Evolutionary conservation across 1,140 invertebrate genomes (phyloP).

Genomic region (Hylyphantes graminicola): DNA sequence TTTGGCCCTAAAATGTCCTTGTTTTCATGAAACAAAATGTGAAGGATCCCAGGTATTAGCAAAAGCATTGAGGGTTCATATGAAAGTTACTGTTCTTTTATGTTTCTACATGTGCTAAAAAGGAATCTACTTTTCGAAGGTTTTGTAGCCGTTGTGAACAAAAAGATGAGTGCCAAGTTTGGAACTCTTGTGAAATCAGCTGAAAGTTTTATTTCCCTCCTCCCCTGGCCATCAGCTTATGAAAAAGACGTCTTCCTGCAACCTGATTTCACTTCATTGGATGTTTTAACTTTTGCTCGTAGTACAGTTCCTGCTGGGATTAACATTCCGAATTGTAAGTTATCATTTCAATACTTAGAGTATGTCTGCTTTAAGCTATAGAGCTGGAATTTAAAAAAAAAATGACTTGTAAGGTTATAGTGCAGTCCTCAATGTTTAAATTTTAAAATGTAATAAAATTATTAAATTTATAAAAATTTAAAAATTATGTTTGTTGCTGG

Average conservation of each 20-base stretch:
- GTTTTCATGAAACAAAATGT: too few species aligned
- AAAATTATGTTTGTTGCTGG: too few species aligned
- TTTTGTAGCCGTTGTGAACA: constrained; percentile 95
- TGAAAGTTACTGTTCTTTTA: background rate
- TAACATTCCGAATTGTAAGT: constrained; percentile 95
- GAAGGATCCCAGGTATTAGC: too few species aligned
- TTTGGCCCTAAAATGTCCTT: too few species aligned
- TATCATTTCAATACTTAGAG: background rate
- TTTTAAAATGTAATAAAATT: too few species aligned
- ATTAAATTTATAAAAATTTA: too few species aligned
- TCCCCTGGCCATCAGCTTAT: constrained; percentile 89
- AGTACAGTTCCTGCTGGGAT: constrained; percentile 94
- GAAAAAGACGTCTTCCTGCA: constrained; percentile 92
- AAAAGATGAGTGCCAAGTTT: constrained; percentile 93
- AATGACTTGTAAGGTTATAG: too few species aligned
- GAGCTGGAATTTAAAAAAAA: too few species aligned
- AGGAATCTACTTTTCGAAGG: constrained; percentile 66
- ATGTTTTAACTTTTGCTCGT: constrained; percentile 90
- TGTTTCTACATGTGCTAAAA: background rate
- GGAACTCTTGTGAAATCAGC: constrained; percentile 82
- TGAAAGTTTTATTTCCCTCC: constrained; percentile 76
- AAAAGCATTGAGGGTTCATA: too few species aligned
- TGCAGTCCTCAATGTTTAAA: too few species aligned
- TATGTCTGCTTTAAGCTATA: too few species aligned
- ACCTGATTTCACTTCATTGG: constrained; percentile 95